Evolutionary conservation across 2,888 invertebrate genomes (phyloP).

Genomic region (Sphaerophoria taeniata): DNA sequence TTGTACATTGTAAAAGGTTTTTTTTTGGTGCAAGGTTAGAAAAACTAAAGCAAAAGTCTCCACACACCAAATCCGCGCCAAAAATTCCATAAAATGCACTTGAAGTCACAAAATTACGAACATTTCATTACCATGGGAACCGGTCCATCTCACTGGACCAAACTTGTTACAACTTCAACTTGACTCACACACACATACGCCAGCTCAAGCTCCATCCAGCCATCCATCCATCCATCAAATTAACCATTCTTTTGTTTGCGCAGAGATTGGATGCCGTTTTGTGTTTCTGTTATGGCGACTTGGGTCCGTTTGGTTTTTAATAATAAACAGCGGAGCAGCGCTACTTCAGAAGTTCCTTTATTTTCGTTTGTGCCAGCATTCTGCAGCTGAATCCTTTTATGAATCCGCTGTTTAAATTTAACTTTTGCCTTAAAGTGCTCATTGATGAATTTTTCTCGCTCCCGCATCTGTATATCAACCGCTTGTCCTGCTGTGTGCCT

Average conservation of each 20-base stretch:
- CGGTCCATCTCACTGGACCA: constrained; percentile 44
- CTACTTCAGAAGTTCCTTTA: constrained; percentile 71
- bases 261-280: constrained; percentile 66
- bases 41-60: neutral
- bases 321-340: constrained; percentile 64
- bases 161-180: constrained; percentile 42
- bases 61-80: neutral
- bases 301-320: constrained; percentile 51
- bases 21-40: too few relatives aligned
- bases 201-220: constrained; percentile 47
- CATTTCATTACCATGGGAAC: constrained; percentile 66
- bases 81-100: constrained; percentile 40
- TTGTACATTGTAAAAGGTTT: too few relatives aligned
- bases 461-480: neutral
- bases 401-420: constrained; percentile 50
- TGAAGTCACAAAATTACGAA: constrained; percentile 50
- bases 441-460: neutral
- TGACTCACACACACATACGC: neutral
- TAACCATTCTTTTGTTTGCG: constrained; percentile 73
- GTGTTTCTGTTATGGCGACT: constrained; percentile 14
- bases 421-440: constrained; percentile 12
- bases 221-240: constrained; percentile 75
- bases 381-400: constrained; percentile 62
- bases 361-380: neutral
- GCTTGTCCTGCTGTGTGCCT: neutral